Evolutionary conservation across 2,797 vertebrate genomes (phyloP).

Genomic region (Dicrostonyx torquatus): DNA sequence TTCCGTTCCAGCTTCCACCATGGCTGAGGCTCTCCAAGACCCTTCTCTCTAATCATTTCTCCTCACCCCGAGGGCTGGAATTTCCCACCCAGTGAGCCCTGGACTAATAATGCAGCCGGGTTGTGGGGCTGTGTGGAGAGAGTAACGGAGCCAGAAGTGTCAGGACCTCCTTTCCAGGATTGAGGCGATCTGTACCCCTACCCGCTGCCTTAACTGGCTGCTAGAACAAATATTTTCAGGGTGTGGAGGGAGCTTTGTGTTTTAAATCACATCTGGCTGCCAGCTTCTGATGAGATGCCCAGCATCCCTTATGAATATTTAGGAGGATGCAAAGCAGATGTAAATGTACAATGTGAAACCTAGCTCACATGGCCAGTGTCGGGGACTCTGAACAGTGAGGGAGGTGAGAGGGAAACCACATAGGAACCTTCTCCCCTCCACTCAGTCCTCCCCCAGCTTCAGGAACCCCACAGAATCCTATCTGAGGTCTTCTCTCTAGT

Average conservation of each 20-base stretch:
- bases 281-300: neutral
- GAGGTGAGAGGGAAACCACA: accelerated
- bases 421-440: neutral
- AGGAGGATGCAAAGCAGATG: neutral
- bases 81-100: neutral
- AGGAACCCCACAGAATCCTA: neutral
- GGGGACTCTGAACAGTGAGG: neutral
- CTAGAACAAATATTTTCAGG: neutral
- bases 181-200: accelerated
- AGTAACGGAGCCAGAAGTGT: accelerated
- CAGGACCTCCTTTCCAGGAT: neutral
- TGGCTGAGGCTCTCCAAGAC: neutral
- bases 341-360: accelerated
- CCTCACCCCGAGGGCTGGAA: neutral
- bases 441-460: too few species aligned
- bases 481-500: accelerated
- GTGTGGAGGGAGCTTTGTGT: neutral
- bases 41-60: neutral
- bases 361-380: accelerated
- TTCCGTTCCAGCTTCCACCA: neutral
- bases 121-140: neutral
- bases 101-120: neutral
- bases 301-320: neutral
- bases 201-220: neutral
- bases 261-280: neutral